A percentile compares a stretch with the other conserved stretches of the same genome.
These are phyloP conservation scores for Pangasius krempfi DNA, from an alignment of 2,797 vertebrate species.

Conservation along the genomic window DNA sequence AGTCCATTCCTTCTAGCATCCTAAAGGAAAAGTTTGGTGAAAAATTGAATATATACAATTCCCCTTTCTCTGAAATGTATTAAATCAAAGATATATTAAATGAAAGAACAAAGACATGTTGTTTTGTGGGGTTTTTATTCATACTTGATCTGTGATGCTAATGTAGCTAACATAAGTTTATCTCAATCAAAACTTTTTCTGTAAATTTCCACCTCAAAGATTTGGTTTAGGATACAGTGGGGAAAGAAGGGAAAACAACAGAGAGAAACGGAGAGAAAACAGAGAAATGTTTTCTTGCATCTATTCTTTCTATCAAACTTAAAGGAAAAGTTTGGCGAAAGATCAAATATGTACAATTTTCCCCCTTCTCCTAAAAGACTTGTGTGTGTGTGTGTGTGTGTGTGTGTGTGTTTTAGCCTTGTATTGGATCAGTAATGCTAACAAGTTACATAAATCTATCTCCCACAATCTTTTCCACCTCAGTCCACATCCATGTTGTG, in stretches of 20 bases:
- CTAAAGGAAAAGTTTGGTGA: background rate
- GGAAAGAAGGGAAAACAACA: background rate
- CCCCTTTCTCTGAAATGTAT: background rate
- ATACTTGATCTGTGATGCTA: too few species aligned
- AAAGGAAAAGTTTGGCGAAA: background rate
- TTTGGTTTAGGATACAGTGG: background rate
- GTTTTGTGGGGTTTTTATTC: background rate
- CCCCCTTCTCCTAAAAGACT: background rate
- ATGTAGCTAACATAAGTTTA: background rate
- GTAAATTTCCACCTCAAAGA: background rate
- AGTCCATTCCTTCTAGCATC: too few species aligned
- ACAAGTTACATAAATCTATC: background rate
- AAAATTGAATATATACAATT: background rate
- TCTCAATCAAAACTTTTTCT: background rate
- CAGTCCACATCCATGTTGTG: background rate
- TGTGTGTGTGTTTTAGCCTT: background rate
- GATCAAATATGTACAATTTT: background rate
- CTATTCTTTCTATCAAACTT: background rate
- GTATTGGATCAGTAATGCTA: background rate
- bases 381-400: too few species aligned
- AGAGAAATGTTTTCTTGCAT: background rate
- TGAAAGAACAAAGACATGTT: background rate
- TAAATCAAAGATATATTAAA: background rate
- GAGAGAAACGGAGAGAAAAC: background rate
- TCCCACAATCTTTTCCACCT: background rate